Percentiles rank a stretch among this genome's conserved stretches.
phyloP scores from a whole-genome alignment of 2,797 vertebrate species.

The Hoplostethus atlanticus region DNA sequence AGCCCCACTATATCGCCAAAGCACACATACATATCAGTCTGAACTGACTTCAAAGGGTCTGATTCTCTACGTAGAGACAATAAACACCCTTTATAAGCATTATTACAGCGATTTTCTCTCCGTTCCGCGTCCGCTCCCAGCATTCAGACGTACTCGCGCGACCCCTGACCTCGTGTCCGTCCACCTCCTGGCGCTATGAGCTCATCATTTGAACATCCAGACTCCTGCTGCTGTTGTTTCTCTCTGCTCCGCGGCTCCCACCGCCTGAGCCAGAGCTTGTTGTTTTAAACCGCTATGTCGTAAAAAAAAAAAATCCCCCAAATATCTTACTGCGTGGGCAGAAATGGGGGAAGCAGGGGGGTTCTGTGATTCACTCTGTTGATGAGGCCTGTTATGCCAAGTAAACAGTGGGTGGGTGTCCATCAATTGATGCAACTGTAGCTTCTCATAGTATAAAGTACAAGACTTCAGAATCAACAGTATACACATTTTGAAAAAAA shows the following conservation, averaged over 20 bases:
- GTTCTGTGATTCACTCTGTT: conserved; percentile 2
- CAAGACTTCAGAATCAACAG: no score
- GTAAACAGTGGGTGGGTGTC: neutral
- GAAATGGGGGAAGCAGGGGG: conserved; percentile 4
- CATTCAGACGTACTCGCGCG: conserved; percentile 12
- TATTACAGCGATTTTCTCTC: neutral
- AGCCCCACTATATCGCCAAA: neutral
- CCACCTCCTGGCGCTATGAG: conserved; percentile 56
- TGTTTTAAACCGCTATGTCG: conserved; percentile 68
- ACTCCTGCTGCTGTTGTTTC: conserved; percentile 53
- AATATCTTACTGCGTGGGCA: conserved; percentile 32
- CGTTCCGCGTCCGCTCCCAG: neutral
- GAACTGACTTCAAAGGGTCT: neutral
- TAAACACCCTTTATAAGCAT: no score
- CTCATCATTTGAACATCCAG: conserved; percentile 65
- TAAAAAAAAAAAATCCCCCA: conserved; percentile 53
- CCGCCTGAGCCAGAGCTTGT: conserved; percentile 51
- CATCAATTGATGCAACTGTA: neutral
- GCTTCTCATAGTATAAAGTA: neutral
- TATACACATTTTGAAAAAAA: no score
- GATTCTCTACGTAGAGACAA: no score
- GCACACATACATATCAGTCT: neutral
- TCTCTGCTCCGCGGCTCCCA: conserved; percentile 50
- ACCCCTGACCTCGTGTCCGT: conserved; percentile 35
- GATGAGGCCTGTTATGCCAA: neutral